Conservation (phyloP, 2,797 vertebrate species). For the Gouania willdenowi region DNA sequence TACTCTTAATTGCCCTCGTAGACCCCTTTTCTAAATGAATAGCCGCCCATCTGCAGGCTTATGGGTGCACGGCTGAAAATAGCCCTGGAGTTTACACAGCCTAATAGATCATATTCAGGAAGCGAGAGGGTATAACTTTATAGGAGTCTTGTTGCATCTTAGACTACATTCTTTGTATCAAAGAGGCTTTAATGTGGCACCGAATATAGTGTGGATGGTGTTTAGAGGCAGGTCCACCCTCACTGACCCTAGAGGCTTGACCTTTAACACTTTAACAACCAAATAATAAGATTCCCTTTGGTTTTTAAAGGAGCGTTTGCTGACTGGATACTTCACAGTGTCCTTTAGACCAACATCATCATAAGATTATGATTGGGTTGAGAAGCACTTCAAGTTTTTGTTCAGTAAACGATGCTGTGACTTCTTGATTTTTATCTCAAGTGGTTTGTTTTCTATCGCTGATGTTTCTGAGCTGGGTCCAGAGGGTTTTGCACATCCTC, state of each 20-base stretch:
- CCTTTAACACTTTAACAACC: slow-evolving; percentile 25
- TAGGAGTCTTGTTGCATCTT: slow-evolving; percentile 37
- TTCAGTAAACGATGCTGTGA: slow-evolving; percentile 26
- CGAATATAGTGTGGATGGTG: slow-evolving; percentile 58
- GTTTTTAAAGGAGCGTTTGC: too few relatives aligned
- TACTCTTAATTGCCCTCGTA: slow-evolving; percentile 74
- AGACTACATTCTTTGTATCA: slow-evolving; percentile 50
- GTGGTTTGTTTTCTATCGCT: slow-evolving; percentile 41
- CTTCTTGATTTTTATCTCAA: slow-evolving; percentile 31
- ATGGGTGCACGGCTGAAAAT: slow-evolving; percentile 67
- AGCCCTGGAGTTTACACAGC: slow-evolving; percentile 56
- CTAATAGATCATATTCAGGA: slow-evolving; percentile 61
- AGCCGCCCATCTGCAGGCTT: slow-evolving; percentile 65
- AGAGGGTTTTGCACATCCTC: slow-evolving; percentile 69
- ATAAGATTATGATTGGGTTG: too few relatives aligned
- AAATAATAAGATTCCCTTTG: slow-evolving; percentile 12
- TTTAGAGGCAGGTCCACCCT: slow-evolving; percentile 55
- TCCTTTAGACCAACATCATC: too few relatives aligned
- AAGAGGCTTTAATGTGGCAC: slow-evolving; percentile 59
- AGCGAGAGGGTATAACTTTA: slow-evolving; percentile 32
- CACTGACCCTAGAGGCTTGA: slow-evolving; percentile 58
- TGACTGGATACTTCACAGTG: too few relatives aligned
- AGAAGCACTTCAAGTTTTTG: slow-evolving; percentile 13
- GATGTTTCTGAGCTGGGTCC: slow-evolving; percentile 53
- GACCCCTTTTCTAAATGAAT: slow-evolving; percentile 73